Conservation (phyloP, 2,113 vertebrate genomes). For the Anas platyrhynchos region DNA sequence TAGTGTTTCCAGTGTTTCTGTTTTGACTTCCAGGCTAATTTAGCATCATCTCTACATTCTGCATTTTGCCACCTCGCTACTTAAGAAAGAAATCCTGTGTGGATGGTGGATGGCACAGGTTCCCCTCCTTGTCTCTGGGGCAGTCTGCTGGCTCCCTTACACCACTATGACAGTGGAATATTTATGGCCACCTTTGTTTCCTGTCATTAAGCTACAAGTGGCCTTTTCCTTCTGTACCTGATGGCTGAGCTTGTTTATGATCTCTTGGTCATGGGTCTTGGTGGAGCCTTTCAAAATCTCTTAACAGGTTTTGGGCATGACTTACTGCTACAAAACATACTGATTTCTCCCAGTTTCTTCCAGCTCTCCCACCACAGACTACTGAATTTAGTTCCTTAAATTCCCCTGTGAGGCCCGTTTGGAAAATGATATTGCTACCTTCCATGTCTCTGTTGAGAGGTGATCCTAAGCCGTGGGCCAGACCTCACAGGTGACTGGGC, state of each 20-base stretch:
- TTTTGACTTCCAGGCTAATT: not conserved
- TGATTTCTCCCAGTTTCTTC: not conserved
- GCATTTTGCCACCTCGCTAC: not conserved
- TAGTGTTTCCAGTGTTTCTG: not conserved
- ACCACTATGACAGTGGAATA: not conserved
- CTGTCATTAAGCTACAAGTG: not conserved
- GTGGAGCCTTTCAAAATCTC: not conserved
- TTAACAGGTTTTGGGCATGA: not conserved
- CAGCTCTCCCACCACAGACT: not conserved
- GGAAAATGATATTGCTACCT: not conserved
- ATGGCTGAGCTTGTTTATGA: not conserved
- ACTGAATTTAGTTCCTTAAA: not conserved
- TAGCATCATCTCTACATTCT: not conserved
- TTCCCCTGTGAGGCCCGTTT: not conserved
- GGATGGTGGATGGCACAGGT: not conserved
- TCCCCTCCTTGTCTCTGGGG: not conserved
- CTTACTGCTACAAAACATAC: not conserved
- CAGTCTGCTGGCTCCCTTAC: not conserved
- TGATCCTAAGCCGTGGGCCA: not conserved
- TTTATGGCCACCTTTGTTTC: conserved; percentile 23
- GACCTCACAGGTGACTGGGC: not conserved
- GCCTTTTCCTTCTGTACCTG: conserved; percentile 6
- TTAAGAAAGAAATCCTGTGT: not conserved
- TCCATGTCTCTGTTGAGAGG: not conserved
- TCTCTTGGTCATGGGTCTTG: not conserved